These are phyloP conservation scores for Echinarachnius parma DNA, from an alignment of 53 echinoderm and acorn worm genomes.

Conservation along the genomic window DNA sequence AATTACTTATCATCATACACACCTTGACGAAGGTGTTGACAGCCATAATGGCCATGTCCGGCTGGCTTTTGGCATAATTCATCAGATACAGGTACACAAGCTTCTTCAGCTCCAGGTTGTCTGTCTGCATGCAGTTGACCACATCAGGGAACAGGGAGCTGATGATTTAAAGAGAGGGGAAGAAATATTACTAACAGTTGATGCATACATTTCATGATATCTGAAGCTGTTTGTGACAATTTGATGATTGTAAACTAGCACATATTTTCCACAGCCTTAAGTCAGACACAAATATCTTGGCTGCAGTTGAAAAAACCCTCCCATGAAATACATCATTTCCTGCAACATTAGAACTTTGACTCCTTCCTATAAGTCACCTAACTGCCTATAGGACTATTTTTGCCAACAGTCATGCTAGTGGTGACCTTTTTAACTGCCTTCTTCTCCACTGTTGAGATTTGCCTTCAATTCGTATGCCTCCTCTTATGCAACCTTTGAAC, in stretches of 20 bases:
- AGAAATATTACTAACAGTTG: no score
- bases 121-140: conserved; percentile 99
- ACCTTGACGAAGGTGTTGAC: conserved; percentile 99
- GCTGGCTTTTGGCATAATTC: conserved; percentile 99
- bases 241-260: no score
- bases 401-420: conserved; percentile 98
- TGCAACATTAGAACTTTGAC: not conserved
- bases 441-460: conserved; percentile 93
- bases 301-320: no score
- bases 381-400: conserved; percentile 66
- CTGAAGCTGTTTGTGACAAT: no score
- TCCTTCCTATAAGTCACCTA: no score
- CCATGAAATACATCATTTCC: not conserved
- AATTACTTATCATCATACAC: no score
- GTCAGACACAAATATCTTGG: no score
- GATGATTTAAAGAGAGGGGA: not conserved
- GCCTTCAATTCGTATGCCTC: conserved; percentile 73
- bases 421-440: conserved; percentile 98
- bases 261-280: no score
- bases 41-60: conserved; percentile 99
- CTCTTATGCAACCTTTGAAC: not conserved
- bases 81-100: conserved; percentile 94
- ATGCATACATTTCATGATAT: no score
- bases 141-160: conserved; percentile 96
- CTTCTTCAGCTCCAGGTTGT: conserved; percentile 95